These are phyloP conservation scores for Drosophila pseudotakahashii DNA, from an alignment of 2,888 invertebrate species.

Conservation along the genomic window DNA sequence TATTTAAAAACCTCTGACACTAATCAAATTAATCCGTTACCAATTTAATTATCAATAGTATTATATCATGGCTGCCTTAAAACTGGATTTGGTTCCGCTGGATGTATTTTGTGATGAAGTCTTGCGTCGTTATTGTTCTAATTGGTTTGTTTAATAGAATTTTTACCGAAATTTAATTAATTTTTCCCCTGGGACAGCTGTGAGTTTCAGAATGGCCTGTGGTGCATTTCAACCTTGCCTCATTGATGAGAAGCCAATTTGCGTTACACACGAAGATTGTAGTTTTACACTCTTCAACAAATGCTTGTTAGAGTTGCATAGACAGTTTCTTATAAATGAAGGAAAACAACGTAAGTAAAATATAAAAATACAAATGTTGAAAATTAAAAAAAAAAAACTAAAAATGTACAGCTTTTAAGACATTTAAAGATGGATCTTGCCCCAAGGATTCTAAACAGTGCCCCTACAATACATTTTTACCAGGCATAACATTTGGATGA, in stretches of 20 bases:
- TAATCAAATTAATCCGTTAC: conserved; percentile 2
- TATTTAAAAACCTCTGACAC: too few species aligned
- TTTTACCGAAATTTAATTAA: too few species aligned
- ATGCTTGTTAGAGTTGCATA: neutral
- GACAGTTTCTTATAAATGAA: neutral
- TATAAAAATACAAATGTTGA: too few species aligned
- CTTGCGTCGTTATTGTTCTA: neutral
- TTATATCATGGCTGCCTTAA: neutral
- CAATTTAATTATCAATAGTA: neutral
- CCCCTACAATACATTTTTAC: neutral
- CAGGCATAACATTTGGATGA: neutral
- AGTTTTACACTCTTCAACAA: neutral
- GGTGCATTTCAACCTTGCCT: neutral
- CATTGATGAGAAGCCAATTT: neutral
- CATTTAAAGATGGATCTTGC: neutral
- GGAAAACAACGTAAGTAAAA: neutral
- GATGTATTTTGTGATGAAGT: neutral
- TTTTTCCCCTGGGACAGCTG: neutral
- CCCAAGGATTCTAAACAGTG: neutral
- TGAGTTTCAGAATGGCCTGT: neutral
- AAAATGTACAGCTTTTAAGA: neutral
- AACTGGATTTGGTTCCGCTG: neutral
- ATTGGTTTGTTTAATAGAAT: neutral
- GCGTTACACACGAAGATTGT: neutral
- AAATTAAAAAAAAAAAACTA: too few species aligned